These are phyloP conservation scores for Aspiorhynchus laticeps DNA, from an alignment of 2,113 vertebrate species.

Conservation along the genomic window DNA sequence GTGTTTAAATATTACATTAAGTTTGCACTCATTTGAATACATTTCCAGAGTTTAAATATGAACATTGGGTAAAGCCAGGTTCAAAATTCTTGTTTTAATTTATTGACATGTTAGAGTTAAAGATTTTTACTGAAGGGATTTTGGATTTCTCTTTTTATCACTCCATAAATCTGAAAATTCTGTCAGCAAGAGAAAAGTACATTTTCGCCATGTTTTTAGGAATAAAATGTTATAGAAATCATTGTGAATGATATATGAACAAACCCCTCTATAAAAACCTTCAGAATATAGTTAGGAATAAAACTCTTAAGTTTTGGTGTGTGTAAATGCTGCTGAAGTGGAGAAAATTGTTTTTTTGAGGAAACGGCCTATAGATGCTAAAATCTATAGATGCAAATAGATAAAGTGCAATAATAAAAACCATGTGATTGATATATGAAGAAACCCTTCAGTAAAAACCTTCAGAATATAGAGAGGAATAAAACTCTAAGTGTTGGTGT, in stretches of 20 bases:
- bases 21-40: background rate
- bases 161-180: background rate
- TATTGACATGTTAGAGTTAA: background rate
- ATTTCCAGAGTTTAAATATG: background rate
- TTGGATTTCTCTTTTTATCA: background rate
- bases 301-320: background rate
- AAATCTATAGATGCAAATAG: too few relatives aligned
- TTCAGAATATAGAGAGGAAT: too few relatives aligned
- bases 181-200: background rate
- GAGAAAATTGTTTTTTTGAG: background rate
- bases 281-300: background rate
- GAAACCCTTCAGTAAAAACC: too few relatives aligned
- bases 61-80: background rate
- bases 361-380: too few relatives aligned
- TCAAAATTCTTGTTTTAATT: background rate
- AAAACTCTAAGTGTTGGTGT: too few relatives aligned
- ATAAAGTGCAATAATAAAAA: too few relatives aligned
- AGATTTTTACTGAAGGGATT: background rate
- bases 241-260: background rate
- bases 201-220: background rate
- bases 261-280: background rate
- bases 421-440: too few relatives aligned
- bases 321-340: background rate
- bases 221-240: background rate
- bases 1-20: background rate